These are phyloP conservation scores for Coracopsis vasa DNA, from an alignment of 2,113 vertebrate species.

Conservation along the genomic window DNA sequence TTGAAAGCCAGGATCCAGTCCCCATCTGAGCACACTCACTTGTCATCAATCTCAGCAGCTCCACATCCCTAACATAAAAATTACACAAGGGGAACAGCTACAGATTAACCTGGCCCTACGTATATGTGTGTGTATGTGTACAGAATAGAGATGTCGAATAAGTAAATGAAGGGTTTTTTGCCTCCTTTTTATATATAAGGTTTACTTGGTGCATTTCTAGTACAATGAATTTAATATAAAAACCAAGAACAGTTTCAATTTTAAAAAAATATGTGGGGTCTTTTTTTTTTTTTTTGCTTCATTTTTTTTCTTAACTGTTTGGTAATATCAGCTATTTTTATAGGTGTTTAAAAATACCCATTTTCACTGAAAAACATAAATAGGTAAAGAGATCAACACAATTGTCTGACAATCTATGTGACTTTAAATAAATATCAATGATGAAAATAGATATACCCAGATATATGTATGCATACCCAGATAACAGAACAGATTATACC, in stretches of 20 bases:
- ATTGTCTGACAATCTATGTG: not conserved
- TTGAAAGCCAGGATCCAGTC: not conserved
- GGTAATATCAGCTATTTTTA: not conserved
- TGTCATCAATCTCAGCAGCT: not conserved
- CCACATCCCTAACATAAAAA: not conserved
- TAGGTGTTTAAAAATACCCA: not conserved
- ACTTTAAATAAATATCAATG: not conserved
- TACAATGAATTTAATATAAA: not conserved
- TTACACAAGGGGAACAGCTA: not conserved
- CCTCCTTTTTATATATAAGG: not conserved
- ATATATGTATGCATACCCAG: not conserved
- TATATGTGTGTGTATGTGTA: too few species aligned
- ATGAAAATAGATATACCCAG: not conserved
- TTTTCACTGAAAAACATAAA: not conserved
- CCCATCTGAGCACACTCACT: not conserved
- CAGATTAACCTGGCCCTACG: not conserved
- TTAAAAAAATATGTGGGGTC: not conserved
- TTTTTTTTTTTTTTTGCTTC: not conserved
- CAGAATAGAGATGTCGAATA: not conserved
- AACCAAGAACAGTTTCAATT: not conserved
- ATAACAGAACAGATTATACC: not conserved
- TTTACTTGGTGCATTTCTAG: not conserved
- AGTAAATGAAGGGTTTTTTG: fast-evolving
- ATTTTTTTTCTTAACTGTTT: not conserved
- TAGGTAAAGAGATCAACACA: not conserved